Percentiles rank a stretch among this genome's conserved stretches.
phyloP scores from a whole-genome alignment of 1,140 invertebrate species.

The Mesaphorura yosii region DNA sequence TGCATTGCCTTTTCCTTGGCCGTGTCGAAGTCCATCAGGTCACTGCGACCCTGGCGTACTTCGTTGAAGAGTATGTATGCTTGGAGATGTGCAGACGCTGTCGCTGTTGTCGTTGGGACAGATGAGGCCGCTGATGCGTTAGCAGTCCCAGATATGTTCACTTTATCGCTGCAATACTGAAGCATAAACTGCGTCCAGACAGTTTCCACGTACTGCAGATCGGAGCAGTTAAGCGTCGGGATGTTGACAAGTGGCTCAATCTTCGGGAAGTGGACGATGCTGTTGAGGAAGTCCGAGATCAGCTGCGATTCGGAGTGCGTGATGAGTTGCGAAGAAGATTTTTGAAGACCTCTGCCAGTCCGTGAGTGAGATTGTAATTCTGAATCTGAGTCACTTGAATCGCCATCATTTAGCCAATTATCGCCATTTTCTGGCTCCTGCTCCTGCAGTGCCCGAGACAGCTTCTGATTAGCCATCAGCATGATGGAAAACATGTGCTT shows the following conservation, averaged over 20 bases:
- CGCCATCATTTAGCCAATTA: not conserved
- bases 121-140: too few relatives aligned
- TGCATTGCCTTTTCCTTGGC: slow-evolving; percentile 11
- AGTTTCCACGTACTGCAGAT: slow-evolving; percentile 22
- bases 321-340: slow-evolving; percentile 13
- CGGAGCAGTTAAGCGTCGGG: slow-evolving; percentile 18
- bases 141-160: not conserved
- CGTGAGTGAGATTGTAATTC: too few relatives aligned
- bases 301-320: slow-evolving; percentile 5
- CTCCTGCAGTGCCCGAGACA: slow-evolving; percentile 9
- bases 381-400: too few relatives aligned
- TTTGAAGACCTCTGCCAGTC: too few relatives aligned
- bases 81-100: slow-evolving; percentile 8
- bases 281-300: slow-evolving; percentile 17
- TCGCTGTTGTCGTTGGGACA: slow-evolving; percentile 12
- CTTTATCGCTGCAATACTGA: slow-evolving; percentile 20
- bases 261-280: slow-evolving; percentile 21
- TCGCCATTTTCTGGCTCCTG: not conserved
- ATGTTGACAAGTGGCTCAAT: slow-evolving; percentile 18
- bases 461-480: slow-evolving; percentile 15
- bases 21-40: not conserved
- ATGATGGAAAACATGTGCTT: slow-evolving; percentile 25
- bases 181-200: slow-evolving; percentile 15
- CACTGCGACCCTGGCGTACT: slow-evolving; percentile 17
- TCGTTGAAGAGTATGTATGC: slow-evolving; percentile 22